Evolutionary conservation across 2,888 invertebrate species (phyloP), one percentile per base, ranked within the genome.

Genomic region (Mythimna pallens): DNA sequence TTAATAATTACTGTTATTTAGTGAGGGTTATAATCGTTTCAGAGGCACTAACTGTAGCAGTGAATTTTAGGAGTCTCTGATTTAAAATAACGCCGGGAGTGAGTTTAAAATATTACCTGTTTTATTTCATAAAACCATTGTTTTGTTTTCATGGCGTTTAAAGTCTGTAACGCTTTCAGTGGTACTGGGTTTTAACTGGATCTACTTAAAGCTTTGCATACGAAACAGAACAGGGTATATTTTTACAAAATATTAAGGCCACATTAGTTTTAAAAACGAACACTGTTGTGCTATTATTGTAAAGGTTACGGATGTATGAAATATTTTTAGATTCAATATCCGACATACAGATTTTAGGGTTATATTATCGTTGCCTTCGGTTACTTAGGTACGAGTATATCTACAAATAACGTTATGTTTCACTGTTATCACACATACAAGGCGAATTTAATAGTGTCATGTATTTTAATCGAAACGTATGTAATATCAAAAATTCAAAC

Each of bases 1-100:
- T 74, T 78, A 73, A 80, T 83, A 73, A 80, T 78, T 83, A 78
- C 68, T 76, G 80, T 78, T 81, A 76, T 84, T 83, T 81, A 84
- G 73, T 75, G 55, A 62, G 65, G 73, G 75, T 78, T 64, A 80
- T 84, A 74, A 81, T 85, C 69, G 76, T 84, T 73, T 82, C 34
- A 40, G 52, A 40, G 73, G 68, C 64, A 66, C 36, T 84, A 63
- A 76, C 52, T 61, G 80, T 80, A 34, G 52, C 61, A 58, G n/a
- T 52, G 67, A 81, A 78, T 76, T 81, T 78, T 66, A 61, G 58
- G 30, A 80, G 67, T 58, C 20, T 57, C 40, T 82, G 82, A 73
- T 82, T 82, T 77, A 80, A 59, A 14, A 30, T 70, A 63, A 64
- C 52, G 47, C 20, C 22, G 17, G 58, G 34, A 62, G 22, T 54